Percentiles rank a stretch among this genome's conserved stretches.
phyloP scores from a whole-genome alignment of 2,113 vertebrate species.

The Neopipo cinnamomea region DNA sequence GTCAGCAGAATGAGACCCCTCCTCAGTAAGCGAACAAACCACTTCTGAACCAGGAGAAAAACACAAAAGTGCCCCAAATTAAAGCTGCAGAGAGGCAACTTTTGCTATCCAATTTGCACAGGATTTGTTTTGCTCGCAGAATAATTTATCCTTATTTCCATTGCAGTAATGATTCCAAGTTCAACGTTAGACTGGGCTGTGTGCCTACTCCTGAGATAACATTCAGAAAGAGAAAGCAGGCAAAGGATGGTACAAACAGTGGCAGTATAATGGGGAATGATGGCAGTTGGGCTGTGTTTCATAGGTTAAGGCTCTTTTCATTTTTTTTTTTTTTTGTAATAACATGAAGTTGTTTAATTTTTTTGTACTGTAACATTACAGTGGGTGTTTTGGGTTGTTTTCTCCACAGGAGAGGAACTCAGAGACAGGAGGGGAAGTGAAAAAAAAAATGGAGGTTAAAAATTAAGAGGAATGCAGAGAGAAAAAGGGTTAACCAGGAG shows the following conservation, averaged over 20 bases:
- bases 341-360: neutral
- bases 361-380: neutral
- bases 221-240: neutral
- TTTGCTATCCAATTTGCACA: neutral
- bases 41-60: neutral
- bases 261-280: neutral
- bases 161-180: neutral
- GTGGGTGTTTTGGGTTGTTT: neutral
- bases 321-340: neutral
- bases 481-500: neutral
- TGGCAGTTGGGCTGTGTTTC: rapidly evolving
- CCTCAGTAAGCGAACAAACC: neutral
- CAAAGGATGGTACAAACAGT: neutral
- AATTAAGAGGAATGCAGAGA: neutral
- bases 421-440: neutral
- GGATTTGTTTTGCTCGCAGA: neutral
- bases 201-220: neutral
- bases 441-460: neutral
- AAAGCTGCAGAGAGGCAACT: neutral
- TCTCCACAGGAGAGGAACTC: neutral
- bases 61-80: neutral
- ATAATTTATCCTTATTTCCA: neutral
- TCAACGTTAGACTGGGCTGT: neutral
- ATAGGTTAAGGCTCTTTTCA: neutral
- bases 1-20: neutral